A percentile compares a stretch with the other conserved stretches of the same genome.
Conservation (phyloP, 2,888 invertebrate species). For the Ecliptopera silaceata region DNA sequence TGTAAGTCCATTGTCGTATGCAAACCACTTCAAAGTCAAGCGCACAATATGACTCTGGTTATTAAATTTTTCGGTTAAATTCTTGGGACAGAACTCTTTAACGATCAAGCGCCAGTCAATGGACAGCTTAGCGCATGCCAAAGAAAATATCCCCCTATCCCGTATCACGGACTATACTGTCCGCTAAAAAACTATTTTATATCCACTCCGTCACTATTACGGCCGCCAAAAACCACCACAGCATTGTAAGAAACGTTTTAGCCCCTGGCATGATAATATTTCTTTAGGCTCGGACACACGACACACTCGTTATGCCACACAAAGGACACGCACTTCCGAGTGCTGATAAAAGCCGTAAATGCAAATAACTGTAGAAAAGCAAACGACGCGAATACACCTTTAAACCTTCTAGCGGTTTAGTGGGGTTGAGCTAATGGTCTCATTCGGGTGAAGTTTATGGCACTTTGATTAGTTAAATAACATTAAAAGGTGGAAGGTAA, state of each 20-base stretch:
- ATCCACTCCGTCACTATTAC: not conserved
- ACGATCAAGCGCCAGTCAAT: too few relatives aligned
- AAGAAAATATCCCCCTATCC: too few relatives aligned
- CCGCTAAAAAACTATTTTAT: not conserved
- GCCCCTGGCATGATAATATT: not conserved
- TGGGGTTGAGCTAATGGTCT: slow-evolving; percentile 3
- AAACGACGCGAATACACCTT: slow-evolving; percentile 5
- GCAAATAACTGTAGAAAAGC: slow-evolving; percentile 6
- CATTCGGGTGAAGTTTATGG: slow-evolving; percentile 8
- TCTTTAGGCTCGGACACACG: slow-evolving; percentile 3
- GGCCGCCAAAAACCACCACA: not conserved
- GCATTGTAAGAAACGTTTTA: not conserved
- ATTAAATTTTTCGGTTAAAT: too few relatives aligned
- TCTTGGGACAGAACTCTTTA: too few relatives aligned
- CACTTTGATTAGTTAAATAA: not conserved
- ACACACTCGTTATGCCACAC: slow-evolving; percentile 6
- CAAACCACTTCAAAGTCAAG: too few relatives aligned
- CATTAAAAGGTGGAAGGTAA: not conserved
- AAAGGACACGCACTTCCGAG: slow-evolving; percentile 25
- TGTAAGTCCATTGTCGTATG: too few relatives aligned
- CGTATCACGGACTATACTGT: too few relatives aligned
- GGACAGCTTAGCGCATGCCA: too few relatives aligned
- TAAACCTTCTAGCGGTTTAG: slow-evolving; percentile 10
- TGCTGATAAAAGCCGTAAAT: slow-evolving; percentile 2
- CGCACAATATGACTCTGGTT: too few relatives aligned